phyloP scores from a whole-genome alignment of 1,140 invertebrate genomes.

The Formica selysi region DNA sequence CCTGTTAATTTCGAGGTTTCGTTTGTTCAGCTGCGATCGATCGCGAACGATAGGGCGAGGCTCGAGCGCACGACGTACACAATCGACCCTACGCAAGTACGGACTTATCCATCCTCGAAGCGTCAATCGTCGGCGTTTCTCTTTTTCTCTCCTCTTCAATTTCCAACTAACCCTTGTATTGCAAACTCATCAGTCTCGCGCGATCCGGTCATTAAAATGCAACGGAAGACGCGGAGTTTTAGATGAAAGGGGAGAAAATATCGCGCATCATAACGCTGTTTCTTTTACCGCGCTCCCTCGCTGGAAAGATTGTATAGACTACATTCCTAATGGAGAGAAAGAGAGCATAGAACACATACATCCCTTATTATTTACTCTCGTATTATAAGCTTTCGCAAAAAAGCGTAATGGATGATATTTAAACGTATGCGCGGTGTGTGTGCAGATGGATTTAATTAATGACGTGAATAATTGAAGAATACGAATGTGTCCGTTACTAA shows the following conservation, averaged over 20 bases:
- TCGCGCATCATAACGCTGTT: not conserved
- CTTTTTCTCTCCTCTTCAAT: constrained; percentile 40
- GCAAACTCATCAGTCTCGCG: constrained; percentile 68
- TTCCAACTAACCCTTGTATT: constrained; percentile 64
- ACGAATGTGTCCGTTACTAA: not conserved
- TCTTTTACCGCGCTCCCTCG: constrained; percentile 25
- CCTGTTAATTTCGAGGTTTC: constrained; percentile 79
- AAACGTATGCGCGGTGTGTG: constrained; percentile 45
- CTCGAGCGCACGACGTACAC: constrained; percentile 13
- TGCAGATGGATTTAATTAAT: constrained; percentile 72
- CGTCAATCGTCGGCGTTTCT: constrained; percentile 64
- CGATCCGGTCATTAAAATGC: constrained; percentile 67
- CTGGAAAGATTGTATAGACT: constrained; percentile 65
- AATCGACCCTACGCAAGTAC: constrained; percentile 22
- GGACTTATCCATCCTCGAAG: constrained; percentile 24
- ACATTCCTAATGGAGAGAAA: not conserved
- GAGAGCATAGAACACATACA: not conserved
- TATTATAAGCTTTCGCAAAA: constrained; percentile 73
- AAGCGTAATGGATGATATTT: constrained; percentile 38
- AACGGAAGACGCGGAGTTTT: constrained; percentile 53
- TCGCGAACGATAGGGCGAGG: constrained; percentile 52
- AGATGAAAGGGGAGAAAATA: constrained; percentile 4
- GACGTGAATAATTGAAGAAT: constrained; percentile 68
- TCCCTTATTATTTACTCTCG: constrained; percentile 74
- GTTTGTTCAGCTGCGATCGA: constrained; percentile 81